Base-by-base conservation (phyloP, 1,140 invertebrate genomes). In the Hylaeus volcanicus region DNA sequence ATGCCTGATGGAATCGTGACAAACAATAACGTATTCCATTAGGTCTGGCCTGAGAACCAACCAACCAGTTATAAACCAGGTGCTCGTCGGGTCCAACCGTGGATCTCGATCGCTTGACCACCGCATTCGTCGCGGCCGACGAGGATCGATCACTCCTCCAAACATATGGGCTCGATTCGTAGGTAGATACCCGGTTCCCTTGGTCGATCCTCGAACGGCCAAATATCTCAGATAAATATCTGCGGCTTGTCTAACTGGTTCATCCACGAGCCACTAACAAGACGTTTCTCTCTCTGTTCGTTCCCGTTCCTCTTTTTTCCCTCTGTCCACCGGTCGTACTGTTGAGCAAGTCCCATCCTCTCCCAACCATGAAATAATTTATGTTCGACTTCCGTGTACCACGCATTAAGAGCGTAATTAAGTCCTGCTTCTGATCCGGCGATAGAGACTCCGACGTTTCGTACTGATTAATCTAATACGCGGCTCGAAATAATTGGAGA, bases 81-180 rank as follows among this genome's bases (percentile, higher is more conserved):
- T 80, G 79, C 72, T 61, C 55, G 78, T 43, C 72, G 63, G 55
- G 48, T 51, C 15, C 43, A 14, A 53, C 56, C 45, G 14, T 51
- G 63, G 53, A 41, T 51, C 64, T 69, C 43, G 61, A 15, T 55
- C 61, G 43, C 56, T 56, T 64, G 82, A 81, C 84, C 84, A 84
- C 84, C 84, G 79, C 68, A 79, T 79, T 84, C 79, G 84, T 65
- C 58, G 69, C 79, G 71, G 15, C 70, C 86, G 61, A 86, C 72
- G 71, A 86, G 71, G 86, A 87, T 87, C 86, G 86, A 87, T 87
- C 86, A 87, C 81, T 79, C 75, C 15, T 64, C 56, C 74, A 83
- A 87, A 81, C 76, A 45, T 58, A 84, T 26, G 41, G 74, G 53
- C 51, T 48, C 72, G 79, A 78, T 76, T 64, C 72, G n/a, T n/a